These are phyloP conservation scores for Nesometra sesokonis DNA, from an alignment of 35 echinoderm and acorn worm genomes.

Conservation along the genomic window DNA sequence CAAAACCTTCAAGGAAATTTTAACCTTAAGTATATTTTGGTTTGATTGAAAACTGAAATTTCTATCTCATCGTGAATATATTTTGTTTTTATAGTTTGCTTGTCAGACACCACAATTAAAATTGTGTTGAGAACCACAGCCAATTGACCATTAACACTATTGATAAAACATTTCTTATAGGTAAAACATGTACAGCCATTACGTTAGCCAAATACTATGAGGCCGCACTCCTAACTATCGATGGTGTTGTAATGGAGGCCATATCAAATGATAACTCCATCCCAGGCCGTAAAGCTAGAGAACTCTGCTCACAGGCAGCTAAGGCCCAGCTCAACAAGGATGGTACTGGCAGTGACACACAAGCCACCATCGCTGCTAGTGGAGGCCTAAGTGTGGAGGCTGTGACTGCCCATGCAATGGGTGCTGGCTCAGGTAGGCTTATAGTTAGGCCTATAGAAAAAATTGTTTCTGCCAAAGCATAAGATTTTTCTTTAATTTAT, in stretches of 20 bases:
- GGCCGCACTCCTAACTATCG: constrained; percentile 82
- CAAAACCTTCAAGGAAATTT: no score
- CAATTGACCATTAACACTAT: no score
- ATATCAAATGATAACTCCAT: constrained; percentile 91
- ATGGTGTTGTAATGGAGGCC: constrained; percentile 82
- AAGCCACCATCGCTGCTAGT: constrained; percentile 8
- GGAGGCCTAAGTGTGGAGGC: constrained; percentile 95
- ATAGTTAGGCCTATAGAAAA: background rate
- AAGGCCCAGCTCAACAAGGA: constrained; percentile 81
- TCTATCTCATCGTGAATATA: no score
- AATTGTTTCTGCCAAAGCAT: no score
- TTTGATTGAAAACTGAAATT: no score
- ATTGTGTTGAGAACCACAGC: no score
- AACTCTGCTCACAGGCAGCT: constrained; percentile 87
- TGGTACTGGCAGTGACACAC: constrained; percentile 55
- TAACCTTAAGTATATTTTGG: no score
- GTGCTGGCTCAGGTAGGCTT: constrained; percentile 50
- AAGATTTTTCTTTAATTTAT: no score
- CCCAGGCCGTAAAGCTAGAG: constrained; percentile 71
- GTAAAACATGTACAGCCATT: constrained; percentile 90
- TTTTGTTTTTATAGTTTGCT: no score
- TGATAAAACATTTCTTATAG: constrained; percentile 25
- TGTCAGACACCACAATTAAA: no score
- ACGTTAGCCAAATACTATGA: constrained; percentile 93
- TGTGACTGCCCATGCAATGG: constrained; percentile 65